phyloP scores from a whole-genome alignment of 64 coral and sea anemone species.

The Exaiptasia diaphana region DNA sequence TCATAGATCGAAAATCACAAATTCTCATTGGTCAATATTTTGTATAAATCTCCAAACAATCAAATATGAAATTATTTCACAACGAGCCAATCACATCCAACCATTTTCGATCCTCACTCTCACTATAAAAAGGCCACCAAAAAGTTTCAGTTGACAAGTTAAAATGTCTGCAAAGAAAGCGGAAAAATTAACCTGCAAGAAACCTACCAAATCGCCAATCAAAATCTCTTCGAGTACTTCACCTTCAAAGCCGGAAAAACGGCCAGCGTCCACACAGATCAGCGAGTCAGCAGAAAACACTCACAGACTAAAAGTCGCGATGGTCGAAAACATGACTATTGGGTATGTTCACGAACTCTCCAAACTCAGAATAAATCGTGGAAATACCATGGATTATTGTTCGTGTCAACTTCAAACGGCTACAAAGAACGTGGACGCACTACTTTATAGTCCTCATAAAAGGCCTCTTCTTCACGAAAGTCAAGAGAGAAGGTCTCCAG shows the following conservation, averaged over 20 bases:
- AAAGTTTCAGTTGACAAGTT: not conserved
- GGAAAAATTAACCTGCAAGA: slow-evolving; percentile 19
- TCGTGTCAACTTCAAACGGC: slow-evolving; percentile 66
- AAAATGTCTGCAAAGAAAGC: slow-evolving; percentile 44
- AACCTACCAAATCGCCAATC: slow-evolving; percentile 47
- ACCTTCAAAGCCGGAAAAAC: slow-evolving; percentile 46
- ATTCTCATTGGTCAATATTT: slow-evolving; percentile 11
- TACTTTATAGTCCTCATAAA: slow-evolving; percentile 86
- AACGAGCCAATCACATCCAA: slow-evolving; percentile 45
- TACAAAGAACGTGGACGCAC: slow-evolving; percentile 68
- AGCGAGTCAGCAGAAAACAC: slow-evolving; percentile 53
- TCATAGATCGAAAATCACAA: too few relatives aligned
- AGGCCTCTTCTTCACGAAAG: slow-evolving; percentile 70
- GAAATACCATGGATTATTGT: slow-evolving; percentile 69
- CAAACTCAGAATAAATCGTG: slow-evolving; percentile 62
- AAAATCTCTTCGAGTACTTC: slow-evolving; percentile 70
- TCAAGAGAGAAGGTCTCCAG: slow-evolving; percentile 51
- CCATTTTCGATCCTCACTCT: slow-evolving; percentile 45
- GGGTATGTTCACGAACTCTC: slow-evolving; percentile 66
- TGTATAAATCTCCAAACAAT: too few relatives aligned
- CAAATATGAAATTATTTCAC: not conserved
- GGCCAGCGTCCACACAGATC: slow-evolving; percentile 69
- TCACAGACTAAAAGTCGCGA: slow-evolving; percentile 51
- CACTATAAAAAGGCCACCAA: slow-evolving; percentile 38
- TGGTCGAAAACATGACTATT: slow-evolving; percentile 52